Percentiles rank a stretch among this genome's conserved stretches.
Evolutionary conservation across 1,140 invertebrate genomes (phyloP).

Genomic region (Archivesica marissinica): DNA sequence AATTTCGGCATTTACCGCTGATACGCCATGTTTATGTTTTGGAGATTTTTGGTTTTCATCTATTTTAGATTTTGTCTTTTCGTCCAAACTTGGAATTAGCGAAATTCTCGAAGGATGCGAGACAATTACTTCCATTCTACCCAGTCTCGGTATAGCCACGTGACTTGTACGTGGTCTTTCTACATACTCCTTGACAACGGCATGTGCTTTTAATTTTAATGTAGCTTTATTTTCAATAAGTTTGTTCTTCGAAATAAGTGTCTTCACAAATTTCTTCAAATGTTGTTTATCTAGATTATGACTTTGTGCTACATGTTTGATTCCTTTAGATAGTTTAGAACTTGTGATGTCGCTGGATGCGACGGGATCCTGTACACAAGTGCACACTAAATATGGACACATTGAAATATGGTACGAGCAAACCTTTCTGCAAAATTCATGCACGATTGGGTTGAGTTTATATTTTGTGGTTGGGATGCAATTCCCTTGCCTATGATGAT

Average conservation of each 20-base stretch:
- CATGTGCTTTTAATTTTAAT: background rate
- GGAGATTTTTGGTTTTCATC: background rate
- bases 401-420: background rate
- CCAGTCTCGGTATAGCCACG: background rate
- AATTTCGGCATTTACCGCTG: too few relatives aligned
- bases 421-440: constrained; percentile 20
- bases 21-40: background rate
- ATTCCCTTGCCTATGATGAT: too few relatives aligned
- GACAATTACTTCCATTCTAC: background rate
- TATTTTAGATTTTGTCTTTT: background rate
- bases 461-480: background rate
- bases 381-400: constrained; percentile 15
- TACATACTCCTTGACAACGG: too few relatives aligned
- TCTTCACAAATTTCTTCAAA: constrained; percentile 8
- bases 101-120: background rate
- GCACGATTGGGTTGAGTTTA: constrained; percentile 17
- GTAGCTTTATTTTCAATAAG: background rate
- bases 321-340: background rate
- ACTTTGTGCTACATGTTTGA: background rate
- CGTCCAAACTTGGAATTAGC: background rate
- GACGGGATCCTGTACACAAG: background rate
- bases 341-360: background rate
- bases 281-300: background rate
- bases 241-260: background rate
- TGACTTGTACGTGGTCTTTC: background rate